Conservation (phyloP, 1,140 invertebrate genomes). For the Aphis craccivora region DNA sequence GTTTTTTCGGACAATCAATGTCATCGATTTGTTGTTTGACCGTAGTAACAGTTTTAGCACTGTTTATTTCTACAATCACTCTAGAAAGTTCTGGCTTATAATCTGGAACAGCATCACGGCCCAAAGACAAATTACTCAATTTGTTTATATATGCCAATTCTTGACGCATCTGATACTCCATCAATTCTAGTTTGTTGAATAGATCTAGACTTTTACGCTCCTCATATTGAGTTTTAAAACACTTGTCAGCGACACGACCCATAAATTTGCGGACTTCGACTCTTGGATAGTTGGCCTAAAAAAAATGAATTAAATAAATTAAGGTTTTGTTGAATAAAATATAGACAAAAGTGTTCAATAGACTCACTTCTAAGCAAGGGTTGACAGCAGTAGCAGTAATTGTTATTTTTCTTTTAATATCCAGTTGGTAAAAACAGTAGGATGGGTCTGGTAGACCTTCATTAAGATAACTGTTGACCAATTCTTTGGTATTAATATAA, state of each 20-base stretch:
- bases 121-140: constrained; percentile 17
- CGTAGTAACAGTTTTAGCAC: background rate
- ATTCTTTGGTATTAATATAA: background rate
- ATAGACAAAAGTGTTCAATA: background rate
- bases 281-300: constrained; percentile 47
- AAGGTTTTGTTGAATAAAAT: background rate
- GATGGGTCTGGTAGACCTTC: background rate
- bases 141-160: constrained; percentile 36
- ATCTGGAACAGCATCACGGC: background rate
- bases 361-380: constrained; percentile 32
- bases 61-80: background rate
- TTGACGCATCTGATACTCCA: constrained; percentile 10
- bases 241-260: constrained; percentile 9
- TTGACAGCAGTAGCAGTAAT: background rate
- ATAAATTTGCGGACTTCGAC: background rate
- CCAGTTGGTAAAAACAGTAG: constrained; percentile 33
- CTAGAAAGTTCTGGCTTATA: background rate
- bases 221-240: background rate
- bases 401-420: constrained; percentile 16
- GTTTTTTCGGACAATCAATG: background rate
- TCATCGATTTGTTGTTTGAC: background rate
- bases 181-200: background rate
- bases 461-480: background rate
- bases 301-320: background rate
- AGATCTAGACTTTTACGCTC: background rate